These are phyloP conservation scores for Tamandua tetradactyla DNA, from an alignment of 2,797 vertebrate genomes.

Conservation along the genomic window DNA sequence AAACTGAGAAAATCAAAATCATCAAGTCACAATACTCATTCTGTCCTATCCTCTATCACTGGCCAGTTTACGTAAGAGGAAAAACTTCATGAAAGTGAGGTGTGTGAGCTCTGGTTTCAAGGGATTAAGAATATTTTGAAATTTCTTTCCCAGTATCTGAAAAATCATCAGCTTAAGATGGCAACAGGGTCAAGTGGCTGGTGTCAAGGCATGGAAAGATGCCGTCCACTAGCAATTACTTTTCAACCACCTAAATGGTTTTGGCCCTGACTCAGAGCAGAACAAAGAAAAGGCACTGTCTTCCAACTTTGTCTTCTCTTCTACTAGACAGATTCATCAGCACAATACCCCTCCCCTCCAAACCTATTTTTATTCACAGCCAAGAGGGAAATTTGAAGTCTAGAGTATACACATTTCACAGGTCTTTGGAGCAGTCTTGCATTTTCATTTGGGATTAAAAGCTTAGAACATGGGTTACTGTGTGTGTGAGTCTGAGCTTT, in stretches of 20 bases:
- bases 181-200: not conserved
- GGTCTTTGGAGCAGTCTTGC: not conserved
- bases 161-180: not conserved
- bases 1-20: slow-evolving; percentile 55
- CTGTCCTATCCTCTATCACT: not conserved
- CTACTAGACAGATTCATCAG: not conserved
- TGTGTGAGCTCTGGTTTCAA: not conserved
- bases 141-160: not conserved
- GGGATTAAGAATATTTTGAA: not conserved
- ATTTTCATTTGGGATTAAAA: not conserved
- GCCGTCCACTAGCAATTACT: not conserved
- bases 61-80: not conserved
- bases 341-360: not conserved
- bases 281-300: slow-evolving; percentile 46
- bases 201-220: not conserved
- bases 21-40: not conserved
- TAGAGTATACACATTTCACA: not conserved
- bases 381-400: not conserved
- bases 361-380: not conserved
- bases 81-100: not conserved
- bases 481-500: not conserved
- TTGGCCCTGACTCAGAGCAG: not conserved
- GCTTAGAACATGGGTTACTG: not conserved
- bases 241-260: not conserved
- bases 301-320: slow-evolving; percentile 7